Conservation (phyloP, 1,140 invertebrate genomes). For the Aphelenchoides avenae region DNA sequence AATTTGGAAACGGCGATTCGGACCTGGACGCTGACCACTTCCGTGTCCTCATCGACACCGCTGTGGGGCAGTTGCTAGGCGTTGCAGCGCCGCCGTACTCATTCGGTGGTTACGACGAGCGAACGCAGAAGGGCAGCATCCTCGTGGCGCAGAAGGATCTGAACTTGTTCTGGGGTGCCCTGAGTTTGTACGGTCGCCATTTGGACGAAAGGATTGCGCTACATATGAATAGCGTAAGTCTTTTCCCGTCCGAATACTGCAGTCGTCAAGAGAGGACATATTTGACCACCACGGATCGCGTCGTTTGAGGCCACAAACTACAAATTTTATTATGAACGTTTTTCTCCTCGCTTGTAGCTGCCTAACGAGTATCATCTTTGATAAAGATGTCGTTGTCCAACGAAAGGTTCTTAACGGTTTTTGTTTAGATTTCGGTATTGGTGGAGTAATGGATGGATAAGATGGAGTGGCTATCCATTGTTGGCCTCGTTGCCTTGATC, state of each 20-base stretch:
- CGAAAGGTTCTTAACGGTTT: background rate
- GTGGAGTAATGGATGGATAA: constrained; percentile 1
- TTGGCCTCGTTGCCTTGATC: constrained; percentile 1
- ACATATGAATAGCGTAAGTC: constrained; percentile 17
- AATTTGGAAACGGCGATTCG: constrained; percentile 11
- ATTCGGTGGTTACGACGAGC: constrained; percentile 12
- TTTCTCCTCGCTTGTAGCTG: constrained; percentile 8
- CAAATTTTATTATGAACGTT: constrained; percentile 4
- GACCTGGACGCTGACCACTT: constrained; percentile 8
- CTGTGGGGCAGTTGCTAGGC: constrained; percentile 9
- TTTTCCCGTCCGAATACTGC: background rate
- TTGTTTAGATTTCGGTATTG: constrained; percentile 6
- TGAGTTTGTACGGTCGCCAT: constrained; percentile 27
- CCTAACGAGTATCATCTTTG: background rate
- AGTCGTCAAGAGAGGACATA: background rate
- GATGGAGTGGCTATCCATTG: background rate
- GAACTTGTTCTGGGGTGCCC: constrained; percentile 24
- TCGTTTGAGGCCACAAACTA: background rate
- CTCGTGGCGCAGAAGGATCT: constrained; percentile 11
- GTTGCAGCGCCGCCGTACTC: constrained; percentile 14
- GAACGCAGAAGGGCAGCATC: constrained; percentile 10
- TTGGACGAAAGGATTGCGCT: constrained; percentile 25
- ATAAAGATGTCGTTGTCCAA: background rate
- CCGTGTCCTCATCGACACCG: constrained; percentile 20
- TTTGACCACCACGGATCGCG: background rate